Evolutionary conservation across 2,888 invertebrate genomes (phyloP).

Genomic region (Acleris laterana): DNA sequence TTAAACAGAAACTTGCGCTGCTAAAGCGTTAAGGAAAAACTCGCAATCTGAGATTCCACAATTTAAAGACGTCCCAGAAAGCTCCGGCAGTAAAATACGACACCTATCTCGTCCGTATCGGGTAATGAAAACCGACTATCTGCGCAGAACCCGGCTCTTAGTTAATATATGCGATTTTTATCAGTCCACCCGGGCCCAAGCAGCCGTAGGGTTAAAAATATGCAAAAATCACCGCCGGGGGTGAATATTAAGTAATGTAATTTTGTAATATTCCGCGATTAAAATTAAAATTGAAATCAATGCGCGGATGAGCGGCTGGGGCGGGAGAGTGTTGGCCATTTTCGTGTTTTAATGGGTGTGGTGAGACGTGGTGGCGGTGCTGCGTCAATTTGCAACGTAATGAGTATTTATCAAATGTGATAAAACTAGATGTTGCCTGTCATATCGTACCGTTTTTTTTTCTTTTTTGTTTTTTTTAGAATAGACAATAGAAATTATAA

Average conservation of each 20-base stretch:
- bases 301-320: constrained; percentile 69
- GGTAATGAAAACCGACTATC: constrained; percentile 73
- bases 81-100: constrained; percentile 65
- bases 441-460: background rate
- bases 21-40: constrained; percentile 12
- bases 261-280: constrained; percentile 84
- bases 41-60: constrained; percentile 38
- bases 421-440: too few relatives aligned
- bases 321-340: constrained; percentile 39
- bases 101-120: constrained; percentile 68
- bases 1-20: constrained; percentile 2
- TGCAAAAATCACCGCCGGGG: constrained; percentile 80
- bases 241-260: constrained; percentile 83
- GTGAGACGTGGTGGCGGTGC: constrained; percentile 41
- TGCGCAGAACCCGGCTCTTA: constrained; percentile 56
- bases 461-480: background rate
- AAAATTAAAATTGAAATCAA: constrained; percentile 86
- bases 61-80: constrained; percentile 46
- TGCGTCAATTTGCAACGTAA: too few relatives aligned
- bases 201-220: constrained; percentile 74
- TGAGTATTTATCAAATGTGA: too few relatives aligned
- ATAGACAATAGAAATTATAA: background rate
- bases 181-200: constrained; percentile 54
- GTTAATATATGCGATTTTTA: constrained; percentile 80
- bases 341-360: constrained; percentile 50